phyloP scores from a whole-genome alignment of 2,113 vertebrate species.

The Neoarius graeffei region DNA sequence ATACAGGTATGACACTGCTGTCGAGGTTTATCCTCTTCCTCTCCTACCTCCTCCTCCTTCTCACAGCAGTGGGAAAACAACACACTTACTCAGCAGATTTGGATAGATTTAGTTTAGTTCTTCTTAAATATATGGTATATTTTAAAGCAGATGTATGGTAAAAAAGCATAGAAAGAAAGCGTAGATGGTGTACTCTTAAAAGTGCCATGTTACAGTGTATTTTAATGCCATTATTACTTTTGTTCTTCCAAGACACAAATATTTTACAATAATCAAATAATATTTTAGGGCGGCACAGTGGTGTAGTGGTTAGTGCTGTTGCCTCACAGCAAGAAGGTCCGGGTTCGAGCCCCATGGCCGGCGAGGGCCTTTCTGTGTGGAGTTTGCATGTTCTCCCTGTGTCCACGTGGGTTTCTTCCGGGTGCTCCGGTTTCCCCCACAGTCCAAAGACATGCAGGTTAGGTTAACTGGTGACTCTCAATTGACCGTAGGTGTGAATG shows the following conservation, averaged over 20 bases:
- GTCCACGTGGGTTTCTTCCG: no score
- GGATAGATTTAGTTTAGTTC: constrained; percentile 1
- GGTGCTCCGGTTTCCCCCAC: no score
- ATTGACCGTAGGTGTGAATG: no score
- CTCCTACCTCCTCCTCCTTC: not conserved
- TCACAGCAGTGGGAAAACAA: not conserved
- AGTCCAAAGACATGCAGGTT: no score
- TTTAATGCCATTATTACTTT: not conserved
- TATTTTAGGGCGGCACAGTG: no score
- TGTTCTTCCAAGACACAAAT: not conserved
- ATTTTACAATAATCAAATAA: not conserved
- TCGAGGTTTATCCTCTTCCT: constrained; percentile 23
- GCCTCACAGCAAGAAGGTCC: no score
- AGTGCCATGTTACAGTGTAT: not conserved
- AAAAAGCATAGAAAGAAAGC: not conserved
- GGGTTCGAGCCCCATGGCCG: no score
- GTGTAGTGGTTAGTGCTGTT: no score
- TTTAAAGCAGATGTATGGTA: not conserved
- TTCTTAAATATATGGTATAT: not conserved
- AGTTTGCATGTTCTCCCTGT: no score
- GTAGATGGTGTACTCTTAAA: not conserved
- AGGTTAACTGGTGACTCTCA: no score
- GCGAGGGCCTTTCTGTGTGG: no score
- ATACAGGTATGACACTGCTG: constrained; percentile 26
- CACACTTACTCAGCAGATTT: not conserved